Evolutionary conservation across 1,140 invertebrate genomes (phyloP).

Genomic region (Diorhabda elongata): DNA sequence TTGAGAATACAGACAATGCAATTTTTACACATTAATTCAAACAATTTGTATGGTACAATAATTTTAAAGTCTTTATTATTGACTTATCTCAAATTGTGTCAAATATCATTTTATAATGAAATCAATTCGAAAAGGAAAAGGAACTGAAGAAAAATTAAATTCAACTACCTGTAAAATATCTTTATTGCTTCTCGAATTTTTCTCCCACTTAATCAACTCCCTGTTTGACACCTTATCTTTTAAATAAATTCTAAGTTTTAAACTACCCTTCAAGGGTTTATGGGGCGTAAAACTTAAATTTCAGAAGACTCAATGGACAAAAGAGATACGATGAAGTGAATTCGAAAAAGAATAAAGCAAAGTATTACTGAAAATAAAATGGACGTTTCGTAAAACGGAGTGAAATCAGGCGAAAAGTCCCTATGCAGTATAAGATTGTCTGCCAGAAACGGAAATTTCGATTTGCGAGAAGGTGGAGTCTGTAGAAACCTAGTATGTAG

Average conservation of each 20-base stretch:
- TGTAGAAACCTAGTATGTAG: no score
- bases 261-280: not conserved
- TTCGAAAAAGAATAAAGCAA: not conserved
- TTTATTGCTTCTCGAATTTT: not conserved
- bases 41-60: no score
- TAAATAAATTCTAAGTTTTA: conserved; percentile 1
- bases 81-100: no score
- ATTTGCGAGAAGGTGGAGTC: no score
- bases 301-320: conserved; percentile 1
- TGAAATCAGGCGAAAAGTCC: conserved; percentile 1
- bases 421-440: not conserved
- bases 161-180: not conserved
- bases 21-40: no score
- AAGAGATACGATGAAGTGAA: not conserved
- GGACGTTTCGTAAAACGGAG: not conserved
- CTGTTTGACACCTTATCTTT: not conserved
- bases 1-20: no score
- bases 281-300: conserved; percentile 2
- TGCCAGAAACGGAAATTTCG: not conserved
- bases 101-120: no score
- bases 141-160: not conserved
- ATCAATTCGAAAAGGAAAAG: no score
- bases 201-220: not conserved
- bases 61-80: no score
- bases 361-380: not conserved